Conservation (phyloP, 2,888 invertebrate genomes). For the Sminthurinus aureus region DNA sequence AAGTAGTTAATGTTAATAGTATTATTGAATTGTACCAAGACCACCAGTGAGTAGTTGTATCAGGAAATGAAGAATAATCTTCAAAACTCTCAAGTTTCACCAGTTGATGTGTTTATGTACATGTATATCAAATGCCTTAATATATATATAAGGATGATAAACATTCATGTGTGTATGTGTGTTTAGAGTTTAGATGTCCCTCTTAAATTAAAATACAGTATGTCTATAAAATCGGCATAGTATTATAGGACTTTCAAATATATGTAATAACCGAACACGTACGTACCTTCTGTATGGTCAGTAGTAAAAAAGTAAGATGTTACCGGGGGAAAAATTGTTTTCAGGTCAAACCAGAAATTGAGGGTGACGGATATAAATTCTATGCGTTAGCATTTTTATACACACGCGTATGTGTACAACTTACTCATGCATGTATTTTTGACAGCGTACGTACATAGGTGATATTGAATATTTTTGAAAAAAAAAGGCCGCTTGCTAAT, state of each 20-base stretch:
- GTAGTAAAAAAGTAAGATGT: neutral
- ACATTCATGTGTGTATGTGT: neutral
- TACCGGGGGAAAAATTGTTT: neutral
- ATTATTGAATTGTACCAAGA: constrained; percentile 7
- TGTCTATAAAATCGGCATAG: neutral
- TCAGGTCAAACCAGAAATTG: constrained; percentile 13
- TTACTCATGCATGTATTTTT: too few species aligned
- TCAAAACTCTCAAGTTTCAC: constrained; percentile 12
- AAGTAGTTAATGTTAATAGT: constrained; percentile 9
- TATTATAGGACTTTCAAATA: neutral
- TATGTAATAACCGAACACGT: neutral
- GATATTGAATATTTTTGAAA: neutral
- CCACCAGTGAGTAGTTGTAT: constrained; percentile 10
- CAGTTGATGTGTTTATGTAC: neutral
- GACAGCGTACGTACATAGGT: too few species aligned
- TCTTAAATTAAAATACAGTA: neutral
- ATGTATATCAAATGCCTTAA: neutral
- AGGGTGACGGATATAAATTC: neutral
- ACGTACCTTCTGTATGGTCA: neutral
- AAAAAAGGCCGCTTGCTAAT: neutral
- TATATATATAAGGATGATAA: neutral
- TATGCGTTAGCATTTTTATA: too few species aligned
- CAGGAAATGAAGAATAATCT: constrained; percentile 22
- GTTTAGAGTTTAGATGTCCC: neutral
- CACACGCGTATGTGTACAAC: too few species aligned